Evolutionary conservation across 2,888 invertebrate species (phyloP).

Genomic region (Phalera bucephala): DNA sequence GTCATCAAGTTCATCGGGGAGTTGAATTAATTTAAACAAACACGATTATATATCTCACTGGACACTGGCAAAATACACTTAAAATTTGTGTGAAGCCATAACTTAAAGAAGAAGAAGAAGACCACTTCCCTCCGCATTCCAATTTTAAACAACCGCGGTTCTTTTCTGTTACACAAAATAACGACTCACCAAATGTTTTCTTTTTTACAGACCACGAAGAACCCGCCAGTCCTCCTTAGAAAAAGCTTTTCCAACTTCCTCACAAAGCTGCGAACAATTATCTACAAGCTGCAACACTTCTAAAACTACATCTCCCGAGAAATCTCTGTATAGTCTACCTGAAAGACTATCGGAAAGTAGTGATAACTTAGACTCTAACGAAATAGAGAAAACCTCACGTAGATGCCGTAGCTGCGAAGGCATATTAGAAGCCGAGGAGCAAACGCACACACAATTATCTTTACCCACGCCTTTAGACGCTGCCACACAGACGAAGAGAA

Average conservation of each 20-base stretch:
- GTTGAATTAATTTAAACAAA: too few relatives aligned
- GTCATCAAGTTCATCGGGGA: too few relatives aligned
- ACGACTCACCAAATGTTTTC: conserved; percentile 12
- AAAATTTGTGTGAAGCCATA: too few relatives aligned
- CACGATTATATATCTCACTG: too few relatives aligned
- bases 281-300: conserved; percentile 68
- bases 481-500: conserved; percentile 84
- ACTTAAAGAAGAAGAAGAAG: too few relatives aligned
- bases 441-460: conserved; percentile 80
- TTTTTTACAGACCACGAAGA: conserved; percentile 69
- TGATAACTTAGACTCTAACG: conserved; percentile 58
- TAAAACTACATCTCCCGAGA: conserved; percentile 69
- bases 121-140: too few relatives aligned
- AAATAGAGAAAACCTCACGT: conserved; percentile 60
- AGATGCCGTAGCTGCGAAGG: conserved; percentile 85
- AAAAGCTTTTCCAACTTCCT: conserved; percentile 60
- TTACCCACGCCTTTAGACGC: conserved; percentile 83
- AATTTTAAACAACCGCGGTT: too few relatives aligned
- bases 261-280: conserved; percentile 73
- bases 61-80: too few relatives aligned
- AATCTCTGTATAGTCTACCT: conserved; percentile 68
- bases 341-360: conserved; percentile 71
- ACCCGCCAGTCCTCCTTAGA: conserved; percentile 71
- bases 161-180: too few relatives aligned
- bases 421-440: conserved; percentile 79